Evolutionary conservation across 2,113 vertebrate species (phyloP).

Genomic region (Sakesphorus luctuosus): DNA sequence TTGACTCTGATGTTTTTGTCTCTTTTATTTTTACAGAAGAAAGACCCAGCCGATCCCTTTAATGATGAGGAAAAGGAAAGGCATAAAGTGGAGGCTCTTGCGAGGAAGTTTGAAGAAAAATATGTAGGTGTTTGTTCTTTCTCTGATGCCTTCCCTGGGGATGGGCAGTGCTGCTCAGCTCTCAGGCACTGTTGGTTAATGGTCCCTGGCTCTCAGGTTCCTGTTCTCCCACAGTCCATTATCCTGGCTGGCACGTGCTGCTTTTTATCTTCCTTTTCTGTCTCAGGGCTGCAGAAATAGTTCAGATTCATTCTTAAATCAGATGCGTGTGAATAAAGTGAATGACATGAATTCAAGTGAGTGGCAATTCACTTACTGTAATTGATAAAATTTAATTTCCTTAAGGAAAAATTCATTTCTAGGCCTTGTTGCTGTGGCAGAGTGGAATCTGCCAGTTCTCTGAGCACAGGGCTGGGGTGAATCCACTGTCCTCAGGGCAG

Average conservation of each 20-base stretch:
- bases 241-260: background rate
- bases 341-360: background rate
- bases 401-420: background rate
- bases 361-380: background rate
- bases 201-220: background rate
- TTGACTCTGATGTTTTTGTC: background rate
- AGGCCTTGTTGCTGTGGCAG: background rate
- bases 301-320: background rate
- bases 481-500: background rate
- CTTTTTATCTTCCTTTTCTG: background rate
- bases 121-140: conserved; percentile 79
- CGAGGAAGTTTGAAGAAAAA: conserved; percentile 88
- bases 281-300: background rate
- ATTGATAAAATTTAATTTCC: background rate
- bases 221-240: background rate
- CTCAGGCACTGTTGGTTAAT: background rate
- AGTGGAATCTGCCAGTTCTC: background rate
- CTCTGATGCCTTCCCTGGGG: background rate
- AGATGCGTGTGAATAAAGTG: background rate
- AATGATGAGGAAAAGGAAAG: conserved; percentile 79
- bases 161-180: background rate
- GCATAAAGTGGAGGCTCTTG: conserved; percentile 81
- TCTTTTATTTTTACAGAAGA: conserved; percentile 67
- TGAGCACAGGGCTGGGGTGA: background rate
- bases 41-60: conserved; percentile 69